These are phyloP conservation scores for Acromyrmex charruanus DNA, from an alignment of 1,140 invertebrate species.

Conservation along the genomic window DNA sequence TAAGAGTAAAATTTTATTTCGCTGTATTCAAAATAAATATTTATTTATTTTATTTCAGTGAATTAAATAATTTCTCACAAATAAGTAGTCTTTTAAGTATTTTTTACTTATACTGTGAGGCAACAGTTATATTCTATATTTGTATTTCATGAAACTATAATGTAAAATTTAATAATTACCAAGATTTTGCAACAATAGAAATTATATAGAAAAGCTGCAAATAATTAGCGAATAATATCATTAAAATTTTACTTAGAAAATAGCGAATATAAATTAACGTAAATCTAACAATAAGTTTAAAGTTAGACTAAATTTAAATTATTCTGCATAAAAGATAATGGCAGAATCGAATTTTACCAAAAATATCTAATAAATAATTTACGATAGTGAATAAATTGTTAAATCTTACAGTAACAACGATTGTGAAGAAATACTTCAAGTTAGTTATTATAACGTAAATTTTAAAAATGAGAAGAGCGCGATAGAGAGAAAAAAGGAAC, in stretches of 20 bases:
- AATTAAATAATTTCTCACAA: no score
- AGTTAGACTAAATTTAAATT: background rate
- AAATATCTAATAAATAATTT: constrained; percentile 11
- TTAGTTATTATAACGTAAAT: constrained; percentile 5
- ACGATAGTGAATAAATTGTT: constrained; percentile 36
- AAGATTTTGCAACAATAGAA: background rate
- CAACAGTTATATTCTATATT: background rate
- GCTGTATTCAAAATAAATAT: no score
- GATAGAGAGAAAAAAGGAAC: background rate
- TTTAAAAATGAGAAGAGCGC: background rate
- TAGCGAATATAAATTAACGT: background rate
- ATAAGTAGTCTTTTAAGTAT: no score
- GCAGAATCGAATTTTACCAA: background rate
- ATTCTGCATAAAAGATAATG: constrained; percentile 5
- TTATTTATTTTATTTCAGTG: no score
- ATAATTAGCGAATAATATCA: background rate
- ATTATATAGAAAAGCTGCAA: background rate
- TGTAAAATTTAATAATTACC: background rate
- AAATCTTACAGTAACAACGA: background rate
- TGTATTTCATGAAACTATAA: background rate
- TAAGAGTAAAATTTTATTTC: no score
- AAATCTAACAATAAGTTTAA: constrained; percentile 5
- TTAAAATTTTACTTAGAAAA: background rate
- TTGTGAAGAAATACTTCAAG: background rate
- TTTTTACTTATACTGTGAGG: no score